These are phyloP conservation scores for Halisarca cf. caerulea DNA, from an alignment of 37 sponge, comb jelly and placozoan genomes.

Conservation along the genomic window DNA sequence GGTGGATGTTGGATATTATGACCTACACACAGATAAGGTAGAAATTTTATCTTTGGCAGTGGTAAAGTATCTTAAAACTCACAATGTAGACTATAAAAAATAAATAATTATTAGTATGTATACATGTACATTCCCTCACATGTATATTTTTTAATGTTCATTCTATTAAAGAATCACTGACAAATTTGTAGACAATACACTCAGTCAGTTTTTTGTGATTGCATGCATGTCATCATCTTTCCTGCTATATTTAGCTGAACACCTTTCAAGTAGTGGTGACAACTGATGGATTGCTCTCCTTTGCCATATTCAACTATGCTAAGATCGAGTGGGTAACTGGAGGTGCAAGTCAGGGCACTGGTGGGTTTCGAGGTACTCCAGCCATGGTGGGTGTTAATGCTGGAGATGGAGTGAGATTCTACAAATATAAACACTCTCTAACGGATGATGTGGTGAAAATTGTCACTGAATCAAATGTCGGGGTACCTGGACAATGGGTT, in stretches of 20 bases:
- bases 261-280: conserved; percentile 17
- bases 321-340: conserved; percentile 19
- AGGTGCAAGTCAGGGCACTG: conserved; percentile 7
- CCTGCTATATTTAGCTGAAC: background rate
- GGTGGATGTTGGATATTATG: conserved; percentile 15
- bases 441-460: background rate
- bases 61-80: no score
- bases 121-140: no score
- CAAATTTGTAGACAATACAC: no score
- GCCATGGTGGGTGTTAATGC: conserved; percentile 30
- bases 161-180: no score
- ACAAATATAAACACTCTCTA: background rate
- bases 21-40: background rate
- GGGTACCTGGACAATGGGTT: background rate
- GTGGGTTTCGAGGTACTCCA: conserved; percentile 20
- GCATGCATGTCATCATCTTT: no score
- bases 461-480: background rate
- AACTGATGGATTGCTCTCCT: conserved; percentile 15
- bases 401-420: conserved; percentile 22
- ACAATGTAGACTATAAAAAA: no score
- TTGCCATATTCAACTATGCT: conserved; percentile 20
- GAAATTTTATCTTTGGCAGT: no score
- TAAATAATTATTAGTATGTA: no score
- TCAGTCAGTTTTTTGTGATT: no score
- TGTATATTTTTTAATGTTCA: no score